Conservation (phyloP, 2,797 vertebrate genomes). For the Chloroceryle amazona region DNA sequence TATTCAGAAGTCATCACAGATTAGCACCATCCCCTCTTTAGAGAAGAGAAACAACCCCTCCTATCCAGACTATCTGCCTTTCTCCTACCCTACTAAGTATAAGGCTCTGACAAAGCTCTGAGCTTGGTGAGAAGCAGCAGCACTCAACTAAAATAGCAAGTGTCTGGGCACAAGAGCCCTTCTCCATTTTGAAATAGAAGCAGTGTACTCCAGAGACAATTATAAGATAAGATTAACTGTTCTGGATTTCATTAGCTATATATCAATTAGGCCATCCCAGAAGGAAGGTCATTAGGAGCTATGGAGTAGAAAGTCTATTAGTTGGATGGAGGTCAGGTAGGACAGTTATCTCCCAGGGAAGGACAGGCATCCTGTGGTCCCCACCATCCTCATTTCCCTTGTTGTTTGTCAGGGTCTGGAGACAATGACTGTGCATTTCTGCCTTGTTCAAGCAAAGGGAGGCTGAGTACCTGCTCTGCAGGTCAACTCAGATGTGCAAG, state of each 20-base stretch:
- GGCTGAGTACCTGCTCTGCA: not conserved
- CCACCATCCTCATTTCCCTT: not conserved
- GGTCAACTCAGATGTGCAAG: accelerated
- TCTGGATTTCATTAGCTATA: not conserved
- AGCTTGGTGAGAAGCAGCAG: not conserved
- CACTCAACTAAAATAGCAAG: not conserved
- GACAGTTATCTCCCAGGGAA: not conserved
- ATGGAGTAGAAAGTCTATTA: not conserved
- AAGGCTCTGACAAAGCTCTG: not conserved
- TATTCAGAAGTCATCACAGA: not conserved
- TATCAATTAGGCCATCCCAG: not conserved
- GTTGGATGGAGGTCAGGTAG: not conserved
- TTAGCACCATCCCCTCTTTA: not conserved
- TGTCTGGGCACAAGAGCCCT: not conserved
- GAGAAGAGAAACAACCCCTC: accelerated
- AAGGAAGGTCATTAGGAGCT: not conserved
- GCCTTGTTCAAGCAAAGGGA: not conserved
- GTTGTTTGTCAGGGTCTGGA: not conserved
- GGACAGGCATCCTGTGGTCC: not conserved
- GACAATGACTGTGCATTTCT: not conserved
- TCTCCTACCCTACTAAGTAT: not conserved
- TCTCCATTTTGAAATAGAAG: not conserved
- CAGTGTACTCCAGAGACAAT: not conserved
- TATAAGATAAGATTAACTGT: not conserved
- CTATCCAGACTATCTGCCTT: not conserved